Evolutionary conservation across 2,888 invertebrate species (phyloP).

Genomic region (Pollenia amentaria): DNA sequence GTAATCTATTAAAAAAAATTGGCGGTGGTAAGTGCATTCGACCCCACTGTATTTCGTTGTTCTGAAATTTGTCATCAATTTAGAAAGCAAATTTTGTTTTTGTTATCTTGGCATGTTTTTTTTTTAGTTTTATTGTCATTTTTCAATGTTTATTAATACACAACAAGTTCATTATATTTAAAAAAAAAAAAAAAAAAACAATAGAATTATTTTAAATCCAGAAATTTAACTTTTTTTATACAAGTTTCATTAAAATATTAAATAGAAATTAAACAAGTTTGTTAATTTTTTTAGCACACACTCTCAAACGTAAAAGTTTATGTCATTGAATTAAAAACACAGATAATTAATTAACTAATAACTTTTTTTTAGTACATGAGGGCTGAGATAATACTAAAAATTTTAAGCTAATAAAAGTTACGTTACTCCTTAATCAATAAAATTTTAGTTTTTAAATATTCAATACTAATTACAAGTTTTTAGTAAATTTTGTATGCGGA

Average conservation of each 20-base stretch:
- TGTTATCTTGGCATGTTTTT: not conserved
- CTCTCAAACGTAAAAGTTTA: not conserved
- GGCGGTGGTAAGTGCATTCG: no score
- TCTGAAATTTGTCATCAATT: not conserved
- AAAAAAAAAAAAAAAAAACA: not conserved
- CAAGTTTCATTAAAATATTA: not conserved
- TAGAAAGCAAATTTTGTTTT: slow-evolving; percentile 8
- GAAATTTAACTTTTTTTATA: slow-evolving; percentile 6
- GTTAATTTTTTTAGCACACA: slow-evolving; percentile 2
- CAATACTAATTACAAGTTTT: slow-evolving; percentile 12
- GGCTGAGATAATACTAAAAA: not conserved
- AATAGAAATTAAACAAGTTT: slow-evolving; percentile 25
- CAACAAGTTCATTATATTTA: not conserved
- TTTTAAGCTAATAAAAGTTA: slow-evolving; percentile 10
- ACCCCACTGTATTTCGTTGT: not conserved
- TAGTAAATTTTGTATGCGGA: slow-evolving; percentile 32
- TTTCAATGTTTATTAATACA: not conserved
- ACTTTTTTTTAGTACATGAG: not conserved
- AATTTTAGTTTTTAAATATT: not conserved
- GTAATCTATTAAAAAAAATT: no score
- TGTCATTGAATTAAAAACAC: slow-evolving; percentile 15
- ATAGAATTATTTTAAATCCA: slow-evolving; percentile 14
- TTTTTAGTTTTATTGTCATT: not conserved
- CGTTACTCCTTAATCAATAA: slow-evolving; percentile 15
- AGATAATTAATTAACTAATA: not conserved